phyloP scores from a whole-genome alignment of 1,140 invertebrate species.

The Schlechtendalia chinensis region DNA sequence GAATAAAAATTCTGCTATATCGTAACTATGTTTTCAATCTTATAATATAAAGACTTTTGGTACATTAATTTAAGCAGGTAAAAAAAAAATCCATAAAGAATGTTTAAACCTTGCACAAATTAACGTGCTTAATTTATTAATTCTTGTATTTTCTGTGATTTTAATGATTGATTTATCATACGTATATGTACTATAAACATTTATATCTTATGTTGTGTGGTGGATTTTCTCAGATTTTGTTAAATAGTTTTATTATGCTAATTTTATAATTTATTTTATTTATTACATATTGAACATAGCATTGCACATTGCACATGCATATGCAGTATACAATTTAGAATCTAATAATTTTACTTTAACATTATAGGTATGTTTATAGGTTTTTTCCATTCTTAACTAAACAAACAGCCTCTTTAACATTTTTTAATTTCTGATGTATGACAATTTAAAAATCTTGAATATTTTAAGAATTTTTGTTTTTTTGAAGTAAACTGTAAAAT shows the following conservation, averaged over 20 bases:
- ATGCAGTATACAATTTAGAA: neutral
- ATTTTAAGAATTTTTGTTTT: neutral
- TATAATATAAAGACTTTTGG: slow-evolving; percentile 4
- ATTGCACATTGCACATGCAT: neutral
- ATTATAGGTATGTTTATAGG: neutral
- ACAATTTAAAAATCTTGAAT: neutral
- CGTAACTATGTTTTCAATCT: slow-evolving; percentile 4
- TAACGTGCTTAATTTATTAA: neutral
- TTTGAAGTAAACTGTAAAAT: slow-evolving; percentile 12
- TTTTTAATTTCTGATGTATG: neutral
- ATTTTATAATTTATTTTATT: neutral
- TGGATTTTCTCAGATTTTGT: neutral
- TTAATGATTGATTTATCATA: slow-evolving; percentile 2
- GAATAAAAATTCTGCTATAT: neutral
- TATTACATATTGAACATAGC: neutral
- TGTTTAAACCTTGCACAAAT: neutral
- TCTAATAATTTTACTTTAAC: neutral
- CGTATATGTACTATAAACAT: neutral
- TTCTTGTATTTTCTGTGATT: slow-evolving; percentile 20
- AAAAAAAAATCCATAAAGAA: neutral
- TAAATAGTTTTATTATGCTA: neutral
- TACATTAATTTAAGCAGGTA: neutral
- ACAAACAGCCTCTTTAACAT: neutral
- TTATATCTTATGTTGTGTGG: neutral
- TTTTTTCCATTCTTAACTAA: neutral